Base-by-base conservation (phyloP, 2,888 invertebrate species). In the Orthosia gothica region DNA sequence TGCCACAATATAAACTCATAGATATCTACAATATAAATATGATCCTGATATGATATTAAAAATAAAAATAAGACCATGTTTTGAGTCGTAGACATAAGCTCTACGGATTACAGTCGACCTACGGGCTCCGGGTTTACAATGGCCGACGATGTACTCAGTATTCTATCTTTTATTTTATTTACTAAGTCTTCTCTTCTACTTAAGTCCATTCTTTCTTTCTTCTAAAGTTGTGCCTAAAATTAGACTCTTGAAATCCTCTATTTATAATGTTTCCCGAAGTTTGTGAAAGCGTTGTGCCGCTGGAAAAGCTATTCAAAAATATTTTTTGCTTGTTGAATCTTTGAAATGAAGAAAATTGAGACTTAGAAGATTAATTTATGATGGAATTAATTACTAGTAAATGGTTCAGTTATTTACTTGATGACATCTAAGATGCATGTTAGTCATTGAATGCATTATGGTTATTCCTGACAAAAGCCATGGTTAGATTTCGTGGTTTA, bases 21-120 rank as follows among this genome's bases (percentile, higher is more conserved):
- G 40, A 18, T 61, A 64, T 59, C 15, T 40, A 54, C 47, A 63
- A 64, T 73, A 49, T 62, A 58, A n/a, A 72, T 76, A 49, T 54
- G 49, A 47, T 64, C 64, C 26, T 64, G 16, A 63, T 49, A 54
- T 15, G 18, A 64, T 80, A 64, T 79, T 72, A 61, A 54, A 76
- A 63, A 74, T 81, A 81, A 74, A 64, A 74, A 64, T 32, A 75
- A 64, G 63, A 47, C 9, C 58, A 64, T 75, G 82, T 78, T 66
- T 68, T 45, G 12, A 68, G 58, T 55, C 49, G 50, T 45, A 16
- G 49, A 76, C 59, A 26, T 74, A 68, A 81, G 78, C 82, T 81
- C 52, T 15, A 7, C 58, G 69, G 78, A 76, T 81, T 79, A 79
- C 69, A 47, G 26, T 59, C 54, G 45, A 75, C 63, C 58, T 23